Conservation (phyloP, 2,888 invertebrate genomes). For the Lithosia quadra region DNA sequence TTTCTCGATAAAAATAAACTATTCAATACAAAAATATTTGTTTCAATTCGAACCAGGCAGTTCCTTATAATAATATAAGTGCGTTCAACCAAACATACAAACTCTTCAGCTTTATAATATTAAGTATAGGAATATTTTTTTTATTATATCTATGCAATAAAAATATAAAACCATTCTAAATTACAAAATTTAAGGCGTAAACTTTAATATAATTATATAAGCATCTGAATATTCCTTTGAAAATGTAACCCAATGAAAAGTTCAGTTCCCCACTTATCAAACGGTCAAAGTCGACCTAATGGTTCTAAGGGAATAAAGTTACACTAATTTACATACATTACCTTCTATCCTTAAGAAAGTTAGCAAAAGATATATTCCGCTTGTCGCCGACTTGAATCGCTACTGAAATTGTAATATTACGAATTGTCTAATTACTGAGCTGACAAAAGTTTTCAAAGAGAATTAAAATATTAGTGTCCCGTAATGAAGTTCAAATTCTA, state of each 20-base stretch:
- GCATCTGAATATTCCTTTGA: slow-evolving; percentile 49
- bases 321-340: slow-evolving; percentile 81
- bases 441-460: slow-evolving; percentile 42
- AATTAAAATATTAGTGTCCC: slow-evolving; percentile 43
- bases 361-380: slow-evolving; percentile 55
- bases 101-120: no score
- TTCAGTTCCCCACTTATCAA: slow-evolving; percentile 70
- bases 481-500: slow-evolving; percentile 32
- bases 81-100: no score
- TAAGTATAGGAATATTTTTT: no score
- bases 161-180: neutral
- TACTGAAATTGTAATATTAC: slow-evolving; percentile 51
- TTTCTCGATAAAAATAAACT: no score
- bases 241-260: slow-evolving; percentile 61
- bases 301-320: slow-evolving; percentile 79
- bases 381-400: slow-evolving; percentile 46
- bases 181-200: neutral
- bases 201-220: slow-evolving; percentile 30
- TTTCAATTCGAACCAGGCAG: no score
- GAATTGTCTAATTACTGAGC: slow-evolving; percentile 50
- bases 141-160: no score
- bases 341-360: slow-evolving; percentile 74
- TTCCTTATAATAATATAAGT: no score
- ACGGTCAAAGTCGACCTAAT: slow-evolving; percentile 79
- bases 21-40: no score